Evolutionary conservation across 2,797 vertebrate genomes (phyloP), one percentile per base, ranked within the genome.

Genomic region (Distichodus sexfasciatus): DNA sequence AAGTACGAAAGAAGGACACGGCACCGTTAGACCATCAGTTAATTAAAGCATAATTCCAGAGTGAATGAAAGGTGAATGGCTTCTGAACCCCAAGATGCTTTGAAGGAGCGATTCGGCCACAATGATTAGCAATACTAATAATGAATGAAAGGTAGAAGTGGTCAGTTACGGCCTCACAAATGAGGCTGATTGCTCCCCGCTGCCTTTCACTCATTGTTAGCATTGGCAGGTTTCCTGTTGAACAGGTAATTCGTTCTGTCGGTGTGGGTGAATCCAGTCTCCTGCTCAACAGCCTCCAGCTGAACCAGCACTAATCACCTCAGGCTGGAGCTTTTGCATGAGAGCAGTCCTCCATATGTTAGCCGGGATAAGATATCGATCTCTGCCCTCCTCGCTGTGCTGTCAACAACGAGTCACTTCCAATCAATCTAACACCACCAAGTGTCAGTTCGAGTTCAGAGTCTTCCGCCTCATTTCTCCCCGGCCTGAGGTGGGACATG

Each of bases 341-440:
- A 21, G 33, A 76, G 51, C 33, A 50, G 54, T 19, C 43, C 46
- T 68, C 41, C 53, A 59, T 61, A 65, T 75, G 68, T 58, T 53
- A 72, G 74, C 67, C 53, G 38, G 68, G 78, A 68, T 80, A 53
- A 33, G 75, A 47, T 84, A 89, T 88, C 66, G 86, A 88, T 88
- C 59, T 31, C 46, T 66, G 71, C 48, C 54, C 60, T 80, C 69
- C 70, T n/a, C n/a, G n/a, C 19, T 48, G 33, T 75, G 79, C 83
- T 85, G 84, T 82, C 86, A 86, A 78, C 76, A 74, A 76, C 59
- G 71, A 84, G 76, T 82, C 82, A 81, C 76, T 78, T 85, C 80
- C 79, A 85, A 86, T 84, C 84, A 86, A 87, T 86, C 74, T 73
- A 78, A 81, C 73, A 77, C 77, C 75, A 54, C 68, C 80, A 86